phyloP scores from a whole-genome alignment of 53 echinoderm and acorn worm genomes.

The Holothuria scabra region DNA sequence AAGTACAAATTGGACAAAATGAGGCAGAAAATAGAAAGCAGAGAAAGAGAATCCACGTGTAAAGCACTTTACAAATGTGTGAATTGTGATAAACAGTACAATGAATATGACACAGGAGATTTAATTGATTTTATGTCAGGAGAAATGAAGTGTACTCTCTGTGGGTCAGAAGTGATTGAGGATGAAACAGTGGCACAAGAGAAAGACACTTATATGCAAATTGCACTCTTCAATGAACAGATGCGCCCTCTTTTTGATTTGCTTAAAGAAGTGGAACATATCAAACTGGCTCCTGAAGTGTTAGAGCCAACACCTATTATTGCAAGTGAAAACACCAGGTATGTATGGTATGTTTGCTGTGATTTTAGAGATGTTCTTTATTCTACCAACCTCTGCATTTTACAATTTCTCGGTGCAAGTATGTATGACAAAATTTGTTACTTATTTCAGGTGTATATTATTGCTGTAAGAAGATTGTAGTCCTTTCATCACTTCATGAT shows the following conservation, averaged over 20 bases:
- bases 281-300: slow-evolving; percentile 77
- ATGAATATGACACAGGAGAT: slow-evolving; percentile 88
- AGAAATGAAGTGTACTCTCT: slow-evolving; percentile 84
- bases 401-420: no score
- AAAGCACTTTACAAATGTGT: slow-evolving; percentile 94
- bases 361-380: no score
- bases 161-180: slow-evolving; percentile 84
- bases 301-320: slow-evolving; percentile 82
- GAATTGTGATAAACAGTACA: slow-evolving; percentile 72
- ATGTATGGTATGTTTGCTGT: neutral
- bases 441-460: no score
- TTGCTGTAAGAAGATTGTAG: no score
- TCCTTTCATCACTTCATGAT: no score
- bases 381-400: no score
- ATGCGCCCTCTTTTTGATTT: slow-evolving; percentile 92
- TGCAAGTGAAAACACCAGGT: slow-evolving; percentile 36
- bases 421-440: no score
- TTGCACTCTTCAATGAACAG: slow-evolving; percentile 90
- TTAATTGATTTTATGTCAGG: slow-evolving; percentile 77
- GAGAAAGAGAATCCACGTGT: slow-evolving; percentile 94
- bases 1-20: slow-evolving; percentile 94
- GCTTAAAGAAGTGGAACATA: slow-evolving; percentile 82
- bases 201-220: slow-evolving; percentile 86
- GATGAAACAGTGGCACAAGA: slow-evolving; percentile 86
- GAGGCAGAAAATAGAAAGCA: slow-evolving; percentile 90